Conservation (phyloP, 92 coral and sea anemone species). For the Phenganax stokvisi region DNA sequence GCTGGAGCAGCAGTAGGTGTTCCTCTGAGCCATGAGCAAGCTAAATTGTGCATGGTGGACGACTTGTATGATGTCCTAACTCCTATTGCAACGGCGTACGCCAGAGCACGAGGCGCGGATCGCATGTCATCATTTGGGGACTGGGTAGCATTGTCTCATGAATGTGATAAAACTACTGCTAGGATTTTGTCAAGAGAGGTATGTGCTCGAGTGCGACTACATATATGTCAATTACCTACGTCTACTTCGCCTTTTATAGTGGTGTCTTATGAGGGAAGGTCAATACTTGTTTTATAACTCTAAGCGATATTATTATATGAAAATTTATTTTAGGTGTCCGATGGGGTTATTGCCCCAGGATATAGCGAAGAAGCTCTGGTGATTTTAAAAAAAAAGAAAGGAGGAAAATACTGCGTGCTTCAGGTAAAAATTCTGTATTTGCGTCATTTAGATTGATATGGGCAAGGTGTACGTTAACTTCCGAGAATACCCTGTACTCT, state of each 20-base stretch:
- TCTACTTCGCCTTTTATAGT: neutral
- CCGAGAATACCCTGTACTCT: neutral
- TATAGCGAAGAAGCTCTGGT: conserved; percentile 74
- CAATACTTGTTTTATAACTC: neutral
- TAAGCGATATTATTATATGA: neutral
- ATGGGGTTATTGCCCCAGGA: conserved; percentile 95
- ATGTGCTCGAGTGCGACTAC: neutral
- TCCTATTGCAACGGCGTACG: conserved; percentile 91
- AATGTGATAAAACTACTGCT: conserved; percentile 85
- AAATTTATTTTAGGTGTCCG: conserved; percentile 64
- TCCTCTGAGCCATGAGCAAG: conserved; percentile 67
- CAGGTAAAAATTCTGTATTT: conserved; percentile 50
- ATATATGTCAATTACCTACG: neutral
- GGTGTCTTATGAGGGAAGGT: neutral
- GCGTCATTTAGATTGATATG: neutral
- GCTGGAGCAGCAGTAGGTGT: conserved; percentile 98
- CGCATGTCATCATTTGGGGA: conserved; percentile 99
- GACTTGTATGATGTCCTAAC: conserved; percentile 80
- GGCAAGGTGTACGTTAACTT: neutral
- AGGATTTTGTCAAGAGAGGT: conserved; percentile 96
- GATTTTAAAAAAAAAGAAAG: conserved; percentile 82
- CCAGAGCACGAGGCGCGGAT: conserved; percentile 98
- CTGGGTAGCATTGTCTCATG: conserved; percentile 95
- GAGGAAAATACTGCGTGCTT: conserved; percentile 90
- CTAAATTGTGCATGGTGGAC: conserved; percentile 95